phyloP scores from a whole-genome alignment of 1,140 invertebrate genomes.

The Cyclargus thomasi region DNA sequence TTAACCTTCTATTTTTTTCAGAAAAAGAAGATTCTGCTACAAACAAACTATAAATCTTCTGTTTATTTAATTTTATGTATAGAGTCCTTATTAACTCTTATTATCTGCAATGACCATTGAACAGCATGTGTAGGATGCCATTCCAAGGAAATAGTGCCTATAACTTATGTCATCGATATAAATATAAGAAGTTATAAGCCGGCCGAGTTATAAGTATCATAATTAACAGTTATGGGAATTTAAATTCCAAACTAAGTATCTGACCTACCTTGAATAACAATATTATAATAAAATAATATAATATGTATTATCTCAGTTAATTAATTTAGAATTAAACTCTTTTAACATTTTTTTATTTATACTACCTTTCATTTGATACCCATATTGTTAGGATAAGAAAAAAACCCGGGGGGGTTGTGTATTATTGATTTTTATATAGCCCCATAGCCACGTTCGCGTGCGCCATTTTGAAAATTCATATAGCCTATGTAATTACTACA shows the following conservation, averaged over 20 bases:
- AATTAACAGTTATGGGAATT: neutral
- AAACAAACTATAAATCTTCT: no score
- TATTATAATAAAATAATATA: neutral
- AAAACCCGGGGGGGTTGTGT: no score
- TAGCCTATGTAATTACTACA: no score
- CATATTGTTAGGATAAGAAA: no score
- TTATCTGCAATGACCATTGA: neutral
- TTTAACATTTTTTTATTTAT: no score
- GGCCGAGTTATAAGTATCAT: neutral
- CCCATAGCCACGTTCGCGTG: no score
- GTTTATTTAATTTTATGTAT: neutral
- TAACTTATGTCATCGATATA: slow-evolving; percentile 2
- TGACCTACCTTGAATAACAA: neutral
- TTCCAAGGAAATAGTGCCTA: neutral
- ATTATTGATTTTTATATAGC: no score
- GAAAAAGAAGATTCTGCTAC: no score
- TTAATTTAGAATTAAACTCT: no score
- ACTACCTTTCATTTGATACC: no score
- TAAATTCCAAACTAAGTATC: neutral
- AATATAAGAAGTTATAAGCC: neutral
- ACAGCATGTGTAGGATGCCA: neutral
- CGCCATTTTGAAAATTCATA: no score
- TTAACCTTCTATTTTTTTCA: no score
- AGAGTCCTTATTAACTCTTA: neutral
- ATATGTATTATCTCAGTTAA: neutral